A percentile compares a stretch with the other conserved stretches of the same genome.
Evolutionary conservation across 2,797 vertebrate genomes (phyloP).

Genomic region (Xiphorhynchus erythropygius): DNA sequence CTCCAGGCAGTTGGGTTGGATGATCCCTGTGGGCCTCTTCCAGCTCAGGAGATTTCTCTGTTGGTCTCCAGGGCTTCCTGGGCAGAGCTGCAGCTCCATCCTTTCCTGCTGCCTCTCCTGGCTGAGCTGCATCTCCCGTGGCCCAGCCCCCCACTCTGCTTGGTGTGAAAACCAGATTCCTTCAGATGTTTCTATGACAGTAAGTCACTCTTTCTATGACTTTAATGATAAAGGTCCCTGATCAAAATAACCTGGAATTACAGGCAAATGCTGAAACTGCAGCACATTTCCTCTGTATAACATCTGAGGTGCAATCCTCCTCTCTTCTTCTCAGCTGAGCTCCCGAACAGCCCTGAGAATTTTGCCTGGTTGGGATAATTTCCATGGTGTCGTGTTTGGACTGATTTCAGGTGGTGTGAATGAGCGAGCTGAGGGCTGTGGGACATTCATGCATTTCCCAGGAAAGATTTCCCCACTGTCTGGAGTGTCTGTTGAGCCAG

Average conservation of each 20-base stretch:
- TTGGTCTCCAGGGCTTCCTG: too few species aligned
- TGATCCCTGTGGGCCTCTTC: not conserved
- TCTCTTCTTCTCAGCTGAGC: not conserved
- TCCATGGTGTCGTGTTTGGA: not conserved
- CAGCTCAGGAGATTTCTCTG: too few species aligned
- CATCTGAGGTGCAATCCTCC: not conserved
- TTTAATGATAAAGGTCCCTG: not conserved
- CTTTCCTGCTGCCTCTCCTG: not conserved
- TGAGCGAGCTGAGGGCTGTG: not conserved
- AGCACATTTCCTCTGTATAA: fast-evolving
- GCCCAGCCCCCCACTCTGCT: not conserved
- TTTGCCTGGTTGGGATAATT: not conserved
- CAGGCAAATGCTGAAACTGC: not conserved
- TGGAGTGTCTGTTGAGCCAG: not conserved
- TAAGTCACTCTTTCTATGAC: not conserved
- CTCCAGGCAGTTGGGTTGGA: not conserved
- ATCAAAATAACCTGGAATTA: not conserved
- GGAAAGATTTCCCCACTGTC: not conserved
- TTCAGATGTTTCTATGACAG: not conserved
- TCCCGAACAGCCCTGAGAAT: not conserved
- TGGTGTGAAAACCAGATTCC: not conserved
- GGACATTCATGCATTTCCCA: not conserved
- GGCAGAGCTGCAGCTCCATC: too few species aligned
- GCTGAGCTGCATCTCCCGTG: not conserved
- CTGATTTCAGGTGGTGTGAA: not conserved